phyloP scores from a whole-genome alignment of 2,113 vertebrate species.

The Cavia porcellus region DNA sequence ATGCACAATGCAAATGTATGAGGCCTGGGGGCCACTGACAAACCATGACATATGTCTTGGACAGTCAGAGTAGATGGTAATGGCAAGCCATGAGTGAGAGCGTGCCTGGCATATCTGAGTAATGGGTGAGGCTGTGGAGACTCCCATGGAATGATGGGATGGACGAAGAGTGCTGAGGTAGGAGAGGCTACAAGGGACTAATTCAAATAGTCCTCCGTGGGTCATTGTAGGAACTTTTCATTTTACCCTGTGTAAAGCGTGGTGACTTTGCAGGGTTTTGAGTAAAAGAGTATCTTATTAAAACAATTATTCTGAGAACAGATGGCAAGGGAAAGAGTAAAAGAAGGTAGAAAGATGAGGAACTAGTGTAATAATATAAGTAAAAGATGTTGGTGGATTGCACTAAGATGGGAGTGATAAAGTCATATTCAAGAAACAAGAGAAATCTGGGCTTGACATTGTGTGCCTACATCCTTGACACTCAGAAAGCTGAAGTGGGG shows the following conservation, averaged over 20 bases:
- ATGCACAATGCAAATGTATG: no score
- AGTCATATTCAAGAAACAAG: neutral
- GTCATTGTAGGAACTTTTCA: neutral
- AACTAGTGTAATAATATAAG: neutral
- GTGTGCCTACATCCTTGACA: neutral
- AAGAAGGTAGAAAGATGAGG: neutral
- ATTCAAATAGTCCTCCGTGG: neutral
- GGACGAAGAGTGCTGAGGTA: neutral
- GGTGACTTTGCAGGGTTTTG: neutral
- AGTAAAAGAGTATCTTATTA: neutral
- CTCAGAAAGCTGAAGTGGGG: neutral
- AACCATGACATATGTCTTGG: neutral
- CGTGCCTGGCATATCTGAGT: neutral
- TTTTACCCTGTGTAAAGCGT: neutral
- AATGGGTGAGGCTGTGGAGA: neutral
- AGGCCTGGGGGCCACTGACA: no score
- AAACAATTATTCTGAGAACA: neutral
- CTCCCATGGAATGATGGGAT: neutral
- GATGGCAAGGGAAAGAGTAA: neutral
- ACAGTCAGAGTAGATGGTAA: neutral
- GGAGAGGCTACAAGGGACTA: neutral
- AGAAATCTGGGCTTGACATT: neutral
- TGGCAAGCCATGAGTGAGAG: neutral
- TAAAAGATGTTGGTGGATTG: neutral
- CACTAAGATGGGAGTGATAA: neutral